phyloP scores from a whole-genome alignment of 2,888 invertebrate species.

The Dyspetes luteomarginatus region DNA sequence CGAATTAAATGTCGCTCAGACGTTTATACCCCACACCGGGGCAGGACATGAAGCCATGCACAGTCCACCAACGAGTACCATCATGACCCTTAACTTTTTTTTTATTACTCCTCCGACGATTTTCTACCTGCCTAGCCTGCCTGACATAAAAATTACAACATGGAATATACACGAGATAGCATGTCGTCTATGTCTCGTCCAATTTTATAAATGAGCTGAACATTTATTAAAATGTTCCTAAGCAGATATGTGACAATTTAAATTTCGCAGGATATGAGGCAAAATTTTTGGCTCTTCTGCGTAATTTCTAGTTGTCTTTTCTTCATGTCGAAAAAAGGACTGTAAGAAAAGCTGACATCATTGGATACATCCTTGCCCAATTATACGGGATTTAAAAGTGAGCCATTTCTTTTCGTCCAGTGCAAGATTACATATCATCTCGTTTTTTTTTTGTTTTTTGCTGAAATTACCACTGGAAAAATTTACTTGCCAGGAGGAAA shows the following conservation, averaged over 20 bases:
- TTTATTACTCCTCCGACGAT: no score
- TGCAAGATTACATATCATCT: not conserved
- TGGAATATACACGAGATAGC: not conserved
- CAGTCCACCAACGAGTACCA: not conserved
- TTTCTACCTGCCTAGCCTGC: constrained; percentile 24
- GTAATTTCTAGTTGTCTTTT: no score
- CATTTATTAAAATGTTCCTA: no score
- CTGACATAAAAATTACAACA: constrained; percentile 27
- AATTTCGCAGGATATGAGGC: no score
- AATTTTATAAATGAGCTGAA: not conserved
- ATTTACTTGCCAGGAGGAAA: constrained; percentile 33
- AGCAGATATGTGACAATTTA: no score
- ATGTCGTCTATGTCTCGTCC: not conserved
- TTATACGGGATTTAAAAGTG: not conserved
- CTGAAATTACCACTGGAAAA: no score
- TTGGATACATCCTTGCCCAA: not conserved
- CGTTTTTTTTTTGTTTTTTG: constrained; percentile 3
- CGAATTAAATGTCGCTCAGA: constrained; percentile 51
- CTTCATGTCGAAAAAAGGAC: no score
- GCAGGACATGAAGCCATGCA: constrained; percentile 18
- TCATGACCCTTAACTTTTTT: constrained; percentile 41
- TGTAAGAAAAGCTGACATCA: not conserved
- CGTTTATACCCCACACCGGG: constrained; percentile 52
- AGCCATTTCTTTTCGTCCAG: not conserved
- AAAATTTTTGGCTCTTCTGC: no score